Evolutionary conservation across 2,888 invertebrate genomes (phyloP).

Genomic region (Leucania comma): DNA sequence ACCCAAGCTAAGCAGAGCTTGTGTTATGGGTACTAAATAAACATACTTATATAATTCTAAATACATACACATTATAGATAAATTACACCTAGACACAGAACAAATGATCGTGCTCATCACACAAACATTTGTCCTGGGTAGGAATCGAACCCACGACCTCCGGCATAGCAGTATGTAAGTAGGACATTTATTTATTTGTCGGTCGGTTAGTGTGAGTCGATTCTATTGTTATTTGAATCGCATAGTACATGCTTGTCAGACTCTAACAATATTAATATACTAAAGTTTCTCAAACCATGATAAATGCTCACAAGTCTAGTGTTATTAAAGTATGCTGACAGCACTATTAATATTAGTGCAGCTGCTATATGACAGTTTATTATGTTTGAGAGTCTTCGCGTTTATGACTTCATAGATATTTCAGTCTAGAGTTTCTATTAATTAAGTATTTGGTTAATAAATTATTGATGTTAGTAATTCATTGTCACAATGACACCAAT

Average conservation of each 20-base stretch:
- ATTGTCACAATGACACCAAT: not conserved
- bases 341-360: slow-evolving; percentile 51
- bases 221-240: no score
- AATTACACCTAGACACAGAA: no score
- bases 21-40: no score
- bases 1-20: no score
- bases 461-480: not conserved
- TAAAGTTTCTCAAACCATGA: slow-evolving; percentile 20
- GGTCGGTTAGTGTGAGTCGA: no score
- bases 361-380: slow-evolving; percentile 48
- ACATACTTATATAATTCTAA: no score
- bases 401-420: slow-evolving; percentile 8
- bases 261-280: slow-evolving; percentile 5
- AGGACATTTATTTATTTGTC: no score
- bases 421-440: not conserved
- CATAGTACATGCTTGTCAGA: not conserved
- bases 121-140: no score
- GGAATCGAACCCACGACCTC: no score
- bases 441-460: not conserved
- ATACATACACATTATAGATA: no score
- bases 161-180: no score
- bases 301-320: slow-evolving; percentile 30
- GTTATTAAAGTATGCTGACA: slow-evolving; percentile 47
- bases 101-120: no score
- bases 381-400: slow-evolving; percentile 26